Evolutionary conservation across 2,113 vertebrate genomes (phyloP).

Genomic region (Lasiurus borealis): DNA sequence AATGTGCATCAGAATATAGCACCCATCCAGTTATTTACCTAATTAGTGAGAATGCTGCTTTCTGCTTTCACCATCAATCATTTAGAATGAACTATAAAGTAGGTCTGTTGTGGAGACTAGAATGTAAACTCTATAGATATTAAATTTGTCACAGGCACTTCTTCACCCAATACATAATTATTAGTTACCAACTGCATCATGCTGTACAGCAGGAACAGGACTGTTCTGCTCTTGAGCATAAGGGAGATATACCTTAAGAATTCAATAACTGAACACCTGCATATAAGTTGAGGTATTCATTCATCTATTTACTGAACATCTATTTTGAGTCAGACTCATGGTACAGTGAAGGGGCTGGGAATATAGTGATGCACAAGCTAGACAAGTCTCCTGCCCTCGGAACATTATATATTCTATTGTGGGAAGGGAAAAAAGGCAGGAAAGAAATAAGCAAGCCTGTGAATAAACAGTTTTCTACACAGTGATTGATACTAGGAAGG

Average conservation of each 20-base stretch:
- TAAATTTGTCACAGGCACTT: neutral
- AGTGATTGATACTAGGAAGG: neutral
- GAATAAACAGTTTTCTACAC: neutral
- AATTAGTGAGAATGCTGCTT: neutral
- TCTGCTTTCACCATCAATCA: neutral
- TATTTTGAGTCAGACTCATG: neutral
- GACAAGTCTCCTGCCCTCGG: neutral
- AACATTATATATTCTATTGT: neutral
- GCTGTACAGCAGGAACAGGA: neutral
- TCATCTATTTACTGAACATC: neutral
- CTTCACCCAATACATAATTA: neutral
- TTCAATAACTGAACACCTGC: neutral
- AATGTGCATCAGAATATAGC: neutral
- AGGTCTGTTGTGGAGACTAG: neutral
- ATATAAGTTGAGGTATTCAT: neutral
- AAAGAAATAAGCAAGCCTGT: neutral
- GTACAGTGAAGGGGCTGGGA: neutral
- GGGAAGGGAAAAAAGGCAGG: neutral
- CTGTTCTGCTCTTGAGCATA: neutral
- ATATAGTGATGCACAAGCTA: neutral
- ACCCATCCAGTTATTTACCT: neutral
- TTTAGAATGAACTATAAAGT: neutral
- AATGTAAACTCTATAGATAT: neutral
- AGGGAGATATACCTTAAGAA: neutral
- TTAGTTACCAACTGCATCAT: neutral